phyloP scores from a whole-genome alignment of 2,797 vertebrate species.

The Columba guinea region DNA sequence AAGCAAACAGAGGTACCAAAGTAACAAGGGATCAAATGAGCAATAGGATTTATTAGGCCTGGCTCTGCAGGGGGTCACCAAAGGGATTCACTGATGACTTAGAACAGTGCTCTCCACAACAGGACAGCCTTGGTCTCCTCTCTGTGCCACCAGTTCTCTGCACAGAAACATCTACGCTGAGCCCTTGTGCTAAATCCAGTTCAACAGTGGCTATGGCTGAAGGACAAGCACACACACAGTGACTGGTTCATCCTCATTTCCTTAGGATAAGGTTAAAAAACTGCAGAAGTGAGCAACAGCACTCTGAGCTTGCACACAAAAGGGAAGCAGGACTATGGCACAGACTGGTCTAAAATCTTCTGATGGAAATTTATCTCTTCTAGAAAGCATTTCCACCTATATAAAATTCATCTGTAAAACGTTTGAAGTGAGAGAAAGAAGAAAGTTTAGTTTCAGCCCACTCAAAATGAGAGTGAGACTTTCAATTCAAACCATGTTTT shows the following conservation, averaged over 20 bases:
- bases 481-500: not conserved
- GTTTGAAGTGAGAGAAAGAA: not conserved
- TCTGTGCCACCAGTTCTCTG: accelerated
- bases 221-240: accelerated
- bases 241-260: not conserved
- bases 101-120: not conserved
- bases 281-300: not conserved
- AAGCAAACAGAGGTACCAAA: not conserved
- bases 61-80: not conserved
- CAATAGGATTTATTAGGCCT: not conserved
- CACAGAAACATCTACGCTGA: not conserved
- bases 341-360: not conserved
- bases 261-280: not conserved
- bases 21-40: not conserved
- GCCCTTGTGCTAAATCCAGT: accelerated
- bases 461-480: accelerated
- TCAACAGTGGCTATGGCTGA: not conserved
- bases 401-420: not conserved
- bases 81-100: not conserved
- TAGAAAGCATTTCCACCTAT: not conserved
- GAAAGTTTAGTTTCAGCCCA: not conserved
- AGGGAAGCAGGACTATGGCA: accelerated
- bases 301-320: not conserved
- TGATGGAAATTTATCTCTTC: not conserved
- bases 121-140: not conserved